Evolutionary conservation across 2,113 vertebrate species (phyloP).

Genomic region (Lamprotornis superbus): DNA sequence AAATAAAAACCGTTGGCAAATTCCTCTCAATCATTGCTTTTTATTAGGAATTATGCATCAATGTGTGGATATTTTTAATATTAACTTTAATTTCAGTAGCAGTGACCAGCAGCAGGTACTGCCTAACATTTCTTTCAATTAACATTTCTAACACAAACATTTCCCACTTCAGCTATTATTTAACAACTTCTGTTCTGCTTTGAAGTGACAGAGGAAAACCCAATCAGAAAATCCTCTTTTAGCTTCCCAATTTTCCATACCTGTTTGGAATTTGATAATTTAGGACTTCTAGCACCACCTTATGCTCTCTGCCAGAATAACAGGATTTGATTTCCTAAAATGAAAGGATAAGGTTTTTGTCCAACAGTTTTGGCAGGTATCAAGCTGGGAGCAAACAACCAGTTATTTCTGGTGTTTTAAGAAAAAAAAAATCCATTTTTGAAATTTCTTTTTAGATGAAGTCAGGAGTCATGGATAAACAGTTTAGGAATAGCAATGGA

Average conservation of each 20-base stretch:
- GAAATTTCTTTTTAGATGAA: background rate
- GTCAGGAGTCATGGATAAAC: background rate
- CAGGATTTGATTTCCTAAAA: background rate
- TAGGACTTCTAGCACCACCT: constrained; percentile 64
- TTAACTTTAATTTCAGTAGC: background rate
- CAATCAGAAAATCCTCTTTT: background rate
- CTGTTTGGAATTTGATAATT: background rate
- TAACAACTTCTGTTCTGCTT: background rate
- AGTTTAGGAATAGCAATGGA: background rate
- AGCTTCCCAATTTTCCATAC: background rate
- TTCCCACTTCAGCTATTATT: background rate
- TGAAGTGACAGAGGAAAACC: background rate
- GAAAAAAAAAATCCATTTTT: background rate
- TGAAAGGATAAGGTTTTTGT: background rate
- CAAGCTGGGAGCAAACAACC: background rate
- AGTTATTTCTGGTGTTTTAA: background rate
- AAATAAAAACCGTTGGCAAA: background rate
- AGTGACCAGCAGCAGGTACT: background rate
- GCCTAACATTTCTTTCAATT: background rate
- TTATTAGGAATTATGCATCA: background rate
- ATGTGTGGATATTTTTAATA: background rate
- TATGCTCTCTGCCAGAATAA: constrained; percentile 47
- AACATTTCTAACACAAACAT: background rate
- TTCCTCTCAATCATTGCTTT: background rate
- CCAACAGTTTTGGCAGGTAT: background rate